Percentiles rank a stretch among this genome's conserved stretches.
phyloP scores from a whole-genome alignment of 2,113 vertebrate species.

The Strix uralensis region DNA sequence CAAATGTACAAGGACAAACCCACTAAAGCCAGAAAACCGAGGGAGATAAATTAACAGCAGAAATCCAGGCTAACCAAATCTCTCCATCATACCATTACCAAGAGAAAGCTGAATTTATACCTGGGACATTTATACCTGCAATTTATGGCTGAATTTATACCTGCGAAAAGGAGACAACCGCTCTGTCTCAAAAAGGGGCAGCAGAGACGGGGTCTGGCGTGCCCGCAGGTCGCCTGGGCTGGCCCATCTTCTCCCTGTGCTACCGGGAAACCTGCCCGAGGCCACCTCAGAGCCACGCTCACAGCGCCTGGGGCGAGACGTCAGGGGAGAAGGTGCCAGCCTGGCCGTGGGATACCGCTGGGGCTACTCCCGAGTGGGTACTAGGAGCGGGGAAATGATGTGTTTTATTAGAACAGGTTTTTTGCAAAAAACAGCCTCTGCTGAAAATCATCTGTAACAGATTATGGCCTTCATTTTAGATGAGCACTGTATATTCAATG shows the following conservation, averaged over 20 bases:
- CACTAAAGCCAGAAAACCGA: neutral
- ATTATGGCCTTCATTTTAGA: neutral
- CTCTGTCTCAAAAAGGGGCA: too few species aligned
- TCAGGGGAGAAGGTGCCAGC: neutral
- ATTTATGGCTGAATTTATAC: neutral
- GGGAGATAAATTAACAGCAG: neutral
- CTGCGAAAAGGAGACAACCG: fast-evolving
- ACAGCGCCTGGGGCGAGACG: neutral
- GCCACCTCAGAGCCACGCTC: neutral
- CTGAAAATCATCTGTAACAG: neutral
- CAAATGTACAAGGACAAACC: neutral
- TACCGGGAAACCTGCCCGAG: fast-evolving
- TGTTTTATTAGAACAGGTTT: neutral
- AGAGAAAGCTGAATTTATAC: neutral
- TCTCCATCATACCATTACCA: neutral
- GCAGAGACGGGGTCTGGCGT: fast-evolving
- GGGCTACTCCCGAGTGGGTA: fast-evolving
- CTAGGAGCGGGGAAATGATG: neutral
- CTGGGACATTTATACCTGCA: neutral
- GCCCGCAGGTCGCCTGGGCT: fast-evolving
- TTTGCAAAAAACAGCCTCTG: neutral
- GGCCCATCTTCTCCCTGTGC: neutral
- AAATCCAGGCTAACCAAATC: neutral
- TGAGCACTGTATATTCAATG: neutral
- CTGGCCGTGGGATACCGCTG: fast-evolving